Conservation (phyloP, 2,797 vertebrate species). For the Echeneis naucrates region DNA sequence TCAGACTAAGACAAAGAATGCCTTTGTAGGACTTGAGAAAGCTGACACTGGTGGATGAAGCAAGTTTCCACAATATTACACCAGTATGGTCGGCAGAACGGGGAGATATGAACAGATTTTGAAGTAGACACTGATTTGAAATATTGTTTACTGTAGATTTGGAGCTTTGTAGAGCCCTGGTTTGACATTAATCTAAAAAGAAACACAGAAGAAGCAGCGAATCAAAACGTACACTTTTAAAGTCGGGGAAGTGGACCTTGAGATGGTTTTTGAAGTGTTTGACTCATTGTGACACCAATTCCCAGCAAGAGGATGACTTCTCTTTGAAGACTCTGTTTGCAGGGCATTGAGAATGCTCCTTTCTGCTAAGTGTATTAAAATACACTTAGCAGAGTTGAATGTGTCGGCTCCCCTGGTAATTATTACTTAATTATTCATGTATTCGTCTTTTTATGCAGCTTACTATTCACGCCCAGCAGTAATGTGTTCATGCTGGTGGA, state of each 20-base stretch:
- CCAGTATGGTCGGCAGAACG: neutral
- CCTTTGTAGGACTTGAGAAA: neutral
- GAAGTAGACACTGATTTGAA: conserved; percentile 9
- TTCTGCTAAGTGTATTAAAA: conserved; percentile 15
- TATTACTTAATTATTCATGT: conserved; percentile 47
- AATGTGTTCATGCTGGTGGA: conserved; percentile 19
- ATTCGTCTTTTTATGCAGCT: conserved; percentile 45
- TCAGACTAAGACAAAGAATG: neutral
- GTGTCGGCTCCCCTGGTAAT: conserved; percentile 36
- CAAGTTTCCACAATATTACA: neutral
- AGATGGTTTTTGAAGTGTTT: neutral
- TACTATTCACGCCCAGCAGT: conserved; percentile 14
- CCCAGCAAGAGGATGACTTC: conserved; percentile 1
- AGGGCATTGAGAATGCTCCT: conserved; percentile 1
- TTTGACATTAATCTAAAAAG: neutral
- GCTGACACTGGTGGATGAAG: neutral
- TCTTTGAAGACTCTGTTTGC: conserved; percentile 21
- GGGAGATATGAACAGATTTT: neutral
- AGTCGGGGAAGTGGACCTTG: neutral
- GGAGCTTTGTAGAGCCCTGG: neutral
- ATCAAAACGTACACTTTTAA: conserved; percentile 6
- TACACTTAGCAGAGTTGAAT: conserved; percentile 5
- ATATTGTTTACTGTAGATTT: neutral
- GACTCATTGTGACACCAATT: neutral
- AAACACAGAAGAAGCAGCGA: neutral